These are phyloP conservation scores for Egretta garzetta DNA, from an alignment of 2,113 vertebrate species.

Conservation along the genomic window DNA sequence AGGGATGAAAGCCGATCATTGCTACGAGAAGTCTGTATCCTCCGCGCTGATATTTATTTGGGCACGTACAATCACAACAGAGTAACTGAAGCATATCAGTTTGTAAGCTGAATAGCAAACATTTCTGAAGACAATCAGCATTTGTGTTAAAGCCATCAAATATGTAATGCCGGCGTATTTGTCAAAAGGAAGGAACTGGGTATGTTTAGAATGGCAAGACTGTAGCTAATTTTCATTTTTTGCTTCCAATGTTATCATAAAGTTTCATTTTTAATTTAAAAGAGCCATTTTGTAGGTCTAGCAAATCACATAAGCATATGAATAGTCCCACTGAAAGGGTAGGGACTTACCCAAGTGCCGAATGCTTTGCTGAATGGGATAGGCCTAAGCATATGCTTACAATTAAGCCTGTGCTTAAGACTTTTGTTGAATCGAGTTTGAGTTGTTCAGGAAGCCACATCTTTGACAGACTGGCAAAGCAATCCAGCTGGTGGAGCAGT, in stretches of 20 bases:
- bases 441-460: conserved; percentile 41
- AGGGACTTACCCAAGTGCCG: background rate
- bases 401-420: conserved; percentile 51
- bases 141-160: conserved; percentile 15
- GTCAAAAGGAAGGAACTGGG: conserved; percentile 14
- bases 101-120: background rate
- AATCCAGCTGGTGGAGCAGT: conserved; percentile 2
- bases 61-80: conserved; percentile 46
- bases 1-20: conserved; percentile 8
- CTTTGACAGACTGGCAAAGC: conserved; percentile 8
- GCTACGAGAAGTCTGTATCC: background rate
- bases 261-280: conserved; percentile 44
- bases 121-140: conserved; percentile 57
- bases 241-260: conserved; percentile 16
- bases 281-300: background rate
- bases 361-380: conserved; percentile 34
- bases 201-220: conserved; percentile 27
- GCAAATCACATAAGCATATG: conserved; percentile 54
- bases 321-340: conserved; percentile 28
- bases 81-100: conserved; percentile 10
- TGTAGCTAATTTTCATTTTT: conserved; percentile 47
- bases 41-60: conserved; percentile 45
- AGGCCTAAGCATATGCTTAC: conserved; percentile 59
- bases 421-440: conserved; percentile 20
- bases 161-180: background rate